These are phyloP conservation scores for Datnioides undecimradiatus DNA, from an alignment of 2,113 vertebrate species.

Conservation along the genomic window DNA sequence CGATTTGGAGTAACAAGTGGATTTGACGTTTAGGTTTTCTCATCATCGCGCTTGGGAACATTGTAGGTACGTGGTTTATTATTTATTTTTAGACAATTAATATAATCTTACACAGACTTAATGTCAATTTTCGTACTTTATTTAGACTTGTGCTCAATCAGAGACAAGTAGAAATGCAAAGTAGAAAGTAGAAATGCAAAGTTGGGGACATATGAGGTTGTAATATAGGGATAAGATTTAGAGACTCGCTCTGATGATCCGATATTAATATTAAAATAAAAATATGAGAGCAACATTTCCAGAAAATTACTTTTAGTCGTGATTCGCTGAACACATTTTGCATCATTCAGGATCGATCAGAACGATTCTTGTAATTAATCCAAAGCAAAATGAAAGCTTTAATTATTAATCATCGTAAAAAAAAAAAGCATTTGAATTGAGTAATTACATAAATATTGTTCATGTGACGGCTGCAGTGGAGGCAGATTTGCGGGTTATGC, in stretches of 20 bases:
- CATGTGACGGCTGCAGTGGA: neutral
- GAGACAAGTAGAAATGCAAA: neutral
- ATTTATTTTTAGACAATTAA: neutral
- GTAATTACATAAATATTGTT: neutral
- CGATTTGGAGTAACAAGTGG: constrained; percentile 80
- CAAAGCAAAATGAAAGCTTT: neutral
- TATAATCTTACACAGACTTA: neutral
- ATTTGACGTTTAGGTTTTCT: constrained; percentile 65
- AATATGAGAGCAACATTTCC: neutral
- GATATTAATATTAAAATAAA: neutral
- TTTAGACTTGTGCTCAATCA: neutral
- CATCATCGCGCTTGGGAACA: constrained; percentile 50
- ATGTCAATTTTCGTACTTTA: neutral
- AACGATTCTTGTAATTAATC: too few species aligned
- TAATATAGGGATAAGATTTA: too few species aligned
- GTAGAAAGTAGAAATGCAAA: too few species aligned
- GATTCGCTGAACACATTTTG: neutral
- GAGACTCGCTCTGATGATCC: neutral
- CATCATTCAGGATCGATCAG: neutral
- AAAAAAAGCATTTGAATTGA: too few species aligned
- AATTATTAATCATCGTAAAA: neutral
- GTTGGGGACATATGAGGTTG: too few species aligned
- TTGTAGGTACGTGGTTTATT: constrained; percentile 72
- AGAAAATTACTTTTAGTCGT: neutral
- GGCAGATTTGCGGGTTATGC: neutral